phyloP scores from a whole-genome alignment of 2,888 invertebrate genomes.

The Hanleya hanleyi region DNA sequence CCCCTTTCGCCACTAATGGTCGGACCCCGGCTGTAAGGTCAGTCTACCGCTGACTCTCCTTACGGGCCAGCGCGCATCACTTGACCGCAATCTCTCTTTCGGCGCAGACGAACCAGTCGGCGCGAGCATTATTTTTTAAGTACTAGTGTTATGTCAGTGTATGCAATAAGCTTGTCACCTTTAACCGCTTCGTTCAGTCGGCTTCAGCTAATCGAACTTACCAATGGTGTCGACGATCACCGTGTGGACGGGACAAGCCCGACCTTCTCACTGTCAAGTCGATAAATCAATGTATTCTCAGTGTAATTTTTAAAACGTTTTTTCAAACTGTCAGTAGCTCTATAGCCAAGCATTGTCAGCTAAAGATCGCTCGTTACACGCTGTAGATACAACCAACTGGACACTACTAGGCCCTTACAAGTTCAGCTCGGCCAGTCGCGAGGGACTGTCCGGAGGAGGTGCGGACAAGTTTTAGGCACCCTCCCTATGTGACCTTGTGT shows the following conservation, averaged over 20 bases:
- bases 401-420: too few species aligned
- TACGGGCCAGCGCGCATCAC: slow-evolving; percentile 55
- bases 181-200: not conserved
- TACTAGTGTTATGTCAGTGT: slow-evolving; percentile 4
- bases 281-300: not conserved
- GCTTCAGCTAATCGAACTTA: slow-evolving; percentile 3
- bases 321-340: not conserved
- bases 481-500: slow-evolving; percentile 22
- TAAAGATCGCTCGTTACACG: too few species aligned
- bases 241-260: not conserved
- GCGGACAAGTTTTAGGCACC: too few species aligned
- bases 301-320: slow-evolving; percentile 2
- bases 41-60: slow-evolving; percentile 48
- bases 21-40: slow-evolving; percentile 5
- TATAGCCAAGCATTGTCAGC: too few species aligned
- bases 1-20: slow-evolving; percentile 9
- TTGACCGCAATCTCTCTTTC: slow-evolving; percentile 47
- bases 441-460: too few species aligned
- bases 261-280: not conserved
- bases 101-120: slow-evolving; percentile 7
- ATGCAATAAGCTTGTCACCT: not conserved
- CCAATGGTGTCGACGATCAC: not conserved
- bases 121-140: not conserved
- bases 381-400: too few species aligned
- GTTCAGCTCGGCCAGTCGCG: too few species aligned